Base-by-base conservation (phyloP, 1,140 invertebrate genomes). In the Semibalanus balanoides region DNA sequence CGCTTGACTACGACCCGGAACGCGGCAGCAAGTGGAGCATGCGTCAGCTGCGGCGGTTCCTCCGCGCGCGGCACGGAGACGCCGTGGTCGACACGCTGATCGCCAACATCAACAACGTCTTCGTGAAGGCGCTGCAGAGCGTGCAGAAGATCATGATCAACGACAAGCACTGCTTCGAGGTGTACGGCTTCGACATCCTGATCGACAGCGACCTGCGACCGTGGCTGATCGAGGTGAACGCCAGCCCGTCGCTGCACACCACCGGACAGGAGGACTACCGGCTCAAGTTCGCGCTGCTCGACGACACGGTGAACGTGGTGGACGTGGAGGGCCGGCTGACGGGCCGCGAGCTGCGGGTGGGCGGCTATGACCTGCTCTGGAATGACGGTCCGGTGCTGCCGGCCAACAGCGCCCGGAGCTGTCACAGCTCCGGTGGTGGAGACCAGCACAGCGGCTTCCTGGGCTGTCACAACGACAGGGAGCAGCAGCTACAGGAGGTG, bases 201-300 rank as follows among this genome's bases (percentile, higher is more conserved):
- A 91, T 95, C 75, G 93, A 95, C 83, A 90, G 92, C 79, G 89
- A 90, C 78, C 82, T 94, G 22, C 93, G 93, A 82, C 93, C 93
- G 0, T 95, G 93, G 93, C 83, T 95, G 17, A 90, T 92, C 77
- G 91, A 93, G 84, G 90, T 96, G 0, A 98, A 98, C 83, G 95
- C 96, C 0, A 97, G 95, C 0, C 96, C 96, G 0, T 97, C 95
- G 0, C 83, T 98, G 0, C 94, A 93, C 3, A 95, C 95, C 0
- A 98, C 96, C 0, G 98, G 96, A 0, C 92, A 94, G 0, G 97
- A 95, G 83, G 96, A 99, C 83, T 87, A 96, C 79, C 96, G 98
- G 80, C 87, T 98, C 77, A 99, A 99, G 82, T 94, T 96, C 81
- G 96, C 96, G 85, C 84, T 99, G 25, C 95, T 99, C 76, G 94